Conservation (phyloP, 2,888 invertebrate species). For the Cremastinae sp. region DNA sequence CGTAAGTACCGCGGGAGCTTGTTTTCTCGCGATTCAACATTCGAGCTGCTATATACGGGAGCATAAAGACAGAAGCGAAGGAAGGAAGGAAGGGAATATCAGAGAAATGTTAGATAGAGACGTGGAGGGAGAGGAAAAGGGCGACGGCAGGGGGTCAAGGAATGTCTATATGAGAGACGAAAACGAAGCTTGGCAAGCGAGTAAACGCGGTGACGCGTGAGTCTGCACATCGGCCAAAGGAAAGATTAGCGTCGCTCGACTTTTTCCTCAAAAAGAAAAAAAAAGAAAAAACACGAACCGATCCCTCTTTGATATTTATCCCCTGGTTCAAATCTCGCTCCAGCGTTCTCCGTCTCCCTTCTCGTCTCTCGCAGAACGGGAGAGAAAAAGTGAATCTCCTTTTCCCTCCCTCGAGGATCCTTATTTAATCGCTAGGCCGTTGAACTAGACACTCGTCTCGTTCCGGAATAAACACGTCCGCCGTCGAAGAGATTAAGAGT, state of each 20-base stretch:
- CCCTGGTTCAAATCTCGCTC: conserved; percentile 70
- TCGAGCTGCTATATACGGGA: not conserved
- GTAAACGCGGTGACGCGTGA: conserved; percentile 78
- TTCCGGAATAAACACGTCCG: conserved; percentile 22
- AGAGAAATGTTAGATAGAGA: not conserved
- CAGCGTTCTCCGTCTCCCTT: conserved; percentile 41
- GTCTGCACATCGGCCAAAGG: conserved; percentile 80
- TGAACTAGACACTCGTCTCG: conserved; percentile 24
- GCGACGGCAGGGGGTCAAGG: conserved; percentile 24
- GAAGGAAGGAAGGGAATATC: conserved; percentile 31
- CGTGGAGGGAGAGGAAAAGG: not conserved
- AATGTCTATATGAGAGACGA: conserved; percentile 73
- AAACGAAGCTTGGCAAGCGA: conserved; percentile 66
- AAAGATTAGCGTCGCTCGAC: conserved; percentile 75
- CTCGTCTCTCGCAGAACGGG: conserved; percentile 2
- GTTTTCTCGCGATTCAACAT: conserved; percentile 12
- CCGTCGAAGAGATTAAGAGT: too few species aligned
- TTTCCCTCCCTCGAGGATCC: conserved; percentile 19
- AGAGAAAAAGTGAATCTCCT: conserved; percentile 30
- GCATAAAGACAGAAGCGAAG: not conserved
- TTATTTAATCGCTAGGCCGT: conserved; percentile 24
- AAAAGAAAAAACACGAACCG: conserved; percentile 17
- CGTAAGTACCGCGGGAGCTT: conserved; percentile 2
- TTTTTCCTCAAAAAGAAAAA: conserved; percentile 47
- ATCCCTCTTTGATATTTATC: conserved; percentile 61